Conservation (phyloP, 1,140 invertebrate species). For the Drosophila nigrodunni region DNA sequence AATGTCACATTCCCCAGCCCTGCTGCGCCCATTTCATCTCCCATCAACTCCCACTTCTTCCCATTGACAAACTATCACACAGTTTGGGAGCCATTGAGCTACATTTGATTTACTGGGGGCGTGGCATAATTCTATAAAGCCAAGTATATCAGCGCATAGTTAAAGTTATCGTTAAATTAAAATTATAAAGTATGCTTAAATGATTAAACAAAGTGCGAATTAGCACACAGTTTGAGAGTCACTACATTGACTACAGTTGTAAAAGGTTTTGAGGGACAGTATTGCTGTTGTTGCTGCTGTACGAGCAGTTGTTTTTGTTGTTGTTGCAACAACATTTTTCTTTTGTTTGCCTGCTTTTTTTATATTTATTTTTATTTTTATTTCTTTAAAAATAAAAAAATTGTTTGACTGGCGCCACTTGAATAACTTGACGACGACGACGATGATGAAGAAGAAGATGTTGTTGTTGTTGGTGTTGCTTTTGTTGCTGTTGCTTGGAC, state of each 20-base stretch:
- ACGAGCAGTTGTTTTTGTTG: slow-evolving; percentile 18
- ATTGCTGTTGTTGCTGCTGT: slow-evolving; percentile 28
- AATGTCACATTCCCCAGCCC: background rate
- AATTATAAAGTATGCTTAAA: too few species aligned
- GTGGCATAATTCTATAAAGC: too few species aligned
- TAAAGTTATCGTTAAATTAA: too few species aligned
- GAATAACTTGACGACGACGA: slow-evolving; percentile 74
- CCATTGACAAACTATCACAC: background rate
- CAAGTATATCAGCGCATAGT: too few species aligned
- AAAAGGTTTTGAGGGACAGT: slow-evolving; percentile 31
- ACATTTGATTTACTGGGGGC: too few species aligned
- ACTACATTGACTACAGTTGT: slow-evolving; percentile 14
- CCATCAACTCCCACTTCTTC: background rate
- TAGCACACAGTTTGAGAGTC: slow-evolving; percentile 46
- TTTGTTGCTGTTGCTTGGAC: slow-evolving; percentile 1
- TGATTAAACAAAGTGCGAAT: background rate
- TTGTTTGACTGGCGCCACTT: slow-evolving; percentile 80
- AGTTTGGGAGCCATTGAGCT: background rate
- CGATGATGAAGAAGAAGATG: slow-evolving; percentile 33
- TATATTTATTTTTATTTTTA: slow-evolving; percentile 37
- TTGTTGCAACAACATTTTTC: slow-evolving; percentile 18
- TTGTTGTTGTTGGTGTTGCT: slow-evolving; percentile 2
- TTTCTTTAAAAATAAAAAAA: slow-evolving; percentile 51
- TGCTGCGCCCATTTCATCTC: background rate
- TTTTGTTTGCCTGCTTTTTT: slow-evolving; percentile 34